Evolutionary conservation across 1,140 invertebrate genomes (phyloP), one percentile per base, ranked within the genome.

Genomic region (Mizuhopecten yessoensis): DNA sequence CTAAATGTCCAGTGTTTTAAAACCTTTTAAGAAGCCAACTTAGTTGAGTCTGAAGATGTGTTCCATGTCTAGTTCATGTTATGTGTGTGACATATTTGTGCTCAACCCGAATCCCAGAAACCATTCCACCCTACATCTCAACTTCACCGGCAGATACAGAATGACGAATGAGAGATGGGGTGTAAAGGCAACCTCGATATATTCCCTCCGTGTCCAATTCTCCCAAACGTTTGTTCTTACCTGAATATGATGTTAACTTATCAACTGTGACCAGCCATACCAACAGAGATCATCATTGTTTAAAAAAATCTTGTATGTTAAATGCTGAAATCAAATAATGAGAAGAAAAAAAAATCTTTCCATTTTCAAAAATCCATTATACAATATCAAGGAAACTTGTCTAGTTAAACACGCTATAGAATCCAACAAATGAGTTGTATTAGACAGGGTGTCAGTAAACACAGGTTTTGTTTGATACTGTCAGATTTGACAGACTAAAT

Each of bases 161-260:
- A 29, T 75, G n/a, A 29, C n/a, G 57, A 75, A 29, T 75, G n/a
- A 29, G 23, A 75, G 17, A 17, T 13, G 17, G 42, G 42, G 57
- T 75, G 57, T 0, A 75, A 75, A 29, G 57, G 57, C 29, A 29
- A 49, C 20, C 20, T 20, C 20, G 11, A 49, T 49, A n/a, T n/a
- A n/a, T n/a, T 20, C 5, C 3, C 57, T 29, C 57, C 57, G 29
- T 75, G 57, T 75, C 57, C 57, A 75, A 75, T 75, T 75, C 57
- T 75, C 23, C 57, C 57, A 29, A 75, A 75, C 23, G n/a, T 75
- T 75, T 75, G 57, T 75, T 75, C 57, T 75, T 29, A 75, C 57
- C 57, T 75, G 23, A 29, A 75, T 75, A 75, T 75, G 57, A 75
- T 75, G 57, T 75, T 75, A 29, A 75, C 57, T 75, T 75, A 75